Evolutionary conservation across 2,113 vertebrate genomes (phyloP).

Genomic region (Monarcha castaneiventris): DNA sequence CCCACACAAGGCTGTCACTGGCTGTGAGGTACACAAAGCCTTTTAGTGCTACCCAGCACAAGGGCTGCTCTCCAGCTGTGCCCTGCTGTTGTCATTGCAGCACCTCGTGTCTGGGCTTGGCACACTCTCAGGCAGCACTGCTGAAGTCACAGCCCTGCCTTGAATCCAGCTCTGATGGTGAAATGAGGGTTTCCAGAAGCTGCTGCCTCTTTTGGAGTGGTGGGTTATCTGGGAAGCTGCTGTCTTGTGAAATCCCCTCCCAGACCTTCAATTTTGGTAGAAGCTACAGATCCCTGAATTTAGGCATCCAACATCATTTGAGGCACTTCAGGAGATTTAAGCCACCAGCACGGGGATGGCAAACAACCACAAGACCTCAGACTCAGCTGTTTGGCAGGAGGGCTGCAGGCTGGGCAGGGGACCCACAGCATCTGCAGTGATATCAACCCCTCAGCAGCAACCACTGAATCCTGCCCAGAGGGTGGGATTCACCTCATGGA

Average conservation of each 20-base stretch:
- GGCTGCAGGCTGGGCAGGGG: not conserved
- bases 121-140: not conserved
- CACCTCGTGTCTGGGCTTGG: accelerated
- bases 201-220: not conserved
- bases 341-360: not conserved
- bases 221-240: not conserved
- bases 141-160: not conserved
- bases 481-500: not conserved
- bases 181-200: not conserved
- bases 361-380: not conserved
- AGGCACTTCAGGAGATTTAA: not conserved
- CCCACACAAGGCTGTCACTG: not conserved
- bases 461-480: not conserved
- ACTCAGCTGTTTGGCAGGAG: not conserved
- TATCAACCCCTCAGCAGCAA: not conserved
- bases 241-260: not conserved
- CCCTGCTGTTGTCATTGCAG: not conserved
- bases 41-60: not conserved
- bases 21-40: not conserved
- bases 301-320: not conserved
- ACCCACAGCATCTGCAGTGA: not conserved
- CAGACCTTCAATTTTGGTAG: not conserved
- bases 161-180: not conserved
- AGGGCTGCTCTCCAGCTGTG: not conserved
- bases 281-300: not conserved